Evolutionary conservation across 2,113 vertebrate genomes (phyloP).

Genomic region (Spea bombifrons): DNA sequence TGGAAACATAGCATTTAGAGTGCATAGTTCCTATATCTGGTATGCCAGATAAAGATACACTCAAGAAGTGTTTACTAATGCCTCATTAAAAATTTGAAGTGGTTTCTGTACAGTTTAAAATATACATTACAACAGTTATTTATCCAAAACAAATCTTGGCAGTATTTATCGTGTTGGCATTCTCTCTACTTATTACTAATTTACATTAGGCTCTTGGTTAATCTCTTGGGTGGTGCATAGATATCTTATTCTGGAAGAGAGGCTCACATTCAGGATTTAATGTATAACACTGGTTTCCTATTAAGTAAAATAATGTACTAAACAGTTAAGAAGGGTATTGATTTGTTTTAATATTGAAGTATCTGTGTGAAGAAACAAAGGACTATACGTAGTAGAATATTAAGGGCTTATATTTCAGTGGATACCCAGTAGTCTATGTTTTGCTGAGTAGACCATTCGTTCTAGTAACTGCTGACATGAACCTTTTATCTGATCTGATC

Average conservation of each 20-base stretch:
- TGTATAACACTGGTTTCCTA: too few relatives aligned
- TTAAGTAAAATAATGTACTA: too few relatives aligned
- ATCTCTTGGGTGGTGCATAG: background rate
- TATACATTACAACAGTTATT: slow-evolving; percentile 26
- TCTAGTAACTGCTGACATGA: too few relatives aligned
- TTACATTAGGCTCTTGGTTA: background rate
- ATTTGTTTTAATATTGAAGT: too few relatives aligned
- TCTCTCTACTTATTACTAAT: background rate
- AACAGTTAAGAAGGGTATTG: too few relatives aligned
- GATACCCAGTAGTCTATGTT: too few relatives aligned
- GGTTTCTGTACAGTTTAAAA: slow-evolving; percentile 13
- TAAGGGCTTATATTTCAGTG: too few relatives aligned
- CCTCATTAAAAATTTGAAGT: slow-evolving; percentile 24
- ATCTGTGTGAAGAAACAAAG: too few relatives aligned
- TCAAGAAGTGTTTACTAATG: slow-evolving; percentile 15
- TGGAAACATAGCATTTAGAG: slow-evolving; percentile 7
- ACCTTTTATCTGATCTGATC: too few relatives aligned
- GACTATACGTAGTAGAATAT: too few relatives aligned
- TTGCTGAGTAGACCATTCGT: too few relatives aligned
- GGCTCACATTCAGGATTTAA: background rate
- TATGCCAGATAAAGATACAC: slow-evolving; percentile 5
- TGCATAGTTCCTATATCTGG: slow-evolving; percentile 25
- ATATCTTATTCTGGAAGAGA: background rate
- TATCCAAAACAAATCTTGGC: slow-evolving; percentile 20
- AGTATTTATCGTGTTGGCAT: background rate